These are phyloP conservation scores for Lepidurus packardi DNA, from an alignment of 1,140 invertebrate species.

Conservation along the genomic window DNA sequence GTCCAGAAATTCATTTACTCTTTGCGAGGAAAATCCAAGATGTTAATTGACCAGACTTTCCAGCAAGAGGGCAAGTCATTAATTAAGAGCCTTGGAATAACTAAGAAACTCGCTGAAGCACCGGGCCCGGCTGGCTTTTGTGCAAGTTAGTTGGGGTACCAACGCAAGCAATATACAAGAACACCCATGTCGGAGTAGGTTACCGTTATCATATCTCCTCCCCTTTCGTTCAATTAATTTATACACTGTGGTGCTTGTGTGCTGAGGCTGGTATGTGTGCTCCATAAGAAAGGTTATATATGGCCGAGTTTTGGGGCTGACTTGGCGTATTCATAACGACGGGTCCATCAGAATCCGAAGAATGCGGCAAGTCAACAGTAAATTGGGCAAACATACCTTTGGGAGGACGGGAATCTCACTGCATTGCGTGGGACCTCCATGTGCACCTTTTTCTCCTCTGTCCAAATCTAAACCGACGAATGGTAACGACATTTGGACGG, in stretches of 20 bases:
- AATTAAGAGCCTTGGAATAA: constrained; percentile 11
- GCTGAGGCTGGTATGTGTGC: background rate
- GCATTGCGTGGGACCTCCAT: too few relatives aligned
- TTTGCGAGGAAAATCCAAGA: background rate
- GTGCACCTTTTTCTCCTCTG: too few relatives aligned
- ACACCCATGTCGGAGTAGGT: constrained; percentile 1
- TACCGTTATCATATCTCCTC: background rate
- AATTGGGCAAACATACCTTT: too few relatives aligned
- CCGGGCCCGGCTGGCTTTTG: background rate
- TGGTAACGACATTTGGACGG: background rate
- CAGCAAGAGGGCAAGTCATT: constrained; percentile 6
- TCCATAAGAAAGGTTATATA: too few relatives aligned
- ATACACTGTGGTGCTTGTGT: background rate
- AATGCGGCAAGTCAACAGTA: too few relatives aligned
- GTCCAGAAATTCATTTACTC: background rate
- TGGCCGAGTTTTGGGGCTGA: too few relatives aligned
- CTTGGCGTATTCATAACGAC: too few relatives aligned
- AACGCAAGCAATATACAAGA: background rate
- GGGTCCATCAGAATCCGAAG: too few relatives aligned
- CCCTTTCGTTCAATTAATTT: background rate
- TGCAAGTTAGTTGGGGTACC: background rate
- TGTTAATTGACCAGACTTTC: background rate
- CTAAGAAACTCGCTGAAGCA: background rate
- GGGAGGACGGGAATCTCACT: too few relatives aligned
- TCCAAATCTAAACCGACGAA: too few relatives aligned